Base-by-base conservation (phyloP, 2,797 vertebrate genomes). In the Schizopygopsis pylzovi region DNA sequence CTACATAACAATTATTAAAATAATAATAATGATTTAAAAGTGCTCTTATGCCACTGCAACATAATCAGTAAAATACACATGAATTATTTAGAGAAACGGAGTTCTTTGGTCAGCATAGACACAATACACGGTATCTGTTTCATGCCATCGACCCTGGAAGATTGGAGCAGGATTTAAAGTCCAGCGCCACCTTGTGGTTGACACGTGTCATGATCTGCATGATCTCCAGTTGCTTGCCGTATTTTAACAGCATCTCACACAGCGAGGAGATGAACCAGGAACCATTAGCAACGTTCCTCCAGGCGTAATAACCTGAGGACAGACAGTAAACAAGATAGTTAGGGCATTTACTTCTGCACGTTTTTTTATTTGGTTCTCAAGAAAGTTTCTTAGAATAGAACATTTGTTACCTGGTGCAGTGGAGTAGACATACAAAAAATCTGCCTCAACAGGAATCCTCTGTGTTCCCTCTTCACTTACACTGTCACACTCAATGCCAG, bases 251-350 rank as follows among this genome's bases (percentile, higher is more conserved):
- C 94, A 96, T 93, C 6, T 94, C 90, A 65, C 97, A 98, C 16
- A 99, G 85, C 0, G 96, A 93, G 91, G 97, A 96, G 88, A 99
- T 97, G 93, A 99, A 99, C 97, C 97, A 99, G 6, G 98, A 99
- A 12, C 98, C 98, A 0, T 94, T 92, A 65, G 4, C 0, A 0
- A 94, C 91, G 88, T 98, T 99, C 89, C 97, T 96, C 97, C 97
- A 99, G 3, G 98, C 96, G 90, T 96, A 98, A 92, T 97, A 99
- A 45, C 97, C 97, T 99, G 9, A 77, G 41, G 45, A 65, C 6
- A 39, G 6, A 77, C 13, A 25, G 25, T 52, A 18, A 10, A 18
- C 7, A 6, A 25, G n/a, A 6, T 0, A 47, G 13, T 22, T 25
- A 18, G 5, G 11, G 5, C 18, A 37, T 4, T 6, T 8, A 0